Percentiles rank a stretch among this genome's conserved stretches.
These are phyloP conservation scores for Cynocephalus volans DNA, from an alignment of 2,113 vertebrate species.

Conservation along the genomic window DNA sequence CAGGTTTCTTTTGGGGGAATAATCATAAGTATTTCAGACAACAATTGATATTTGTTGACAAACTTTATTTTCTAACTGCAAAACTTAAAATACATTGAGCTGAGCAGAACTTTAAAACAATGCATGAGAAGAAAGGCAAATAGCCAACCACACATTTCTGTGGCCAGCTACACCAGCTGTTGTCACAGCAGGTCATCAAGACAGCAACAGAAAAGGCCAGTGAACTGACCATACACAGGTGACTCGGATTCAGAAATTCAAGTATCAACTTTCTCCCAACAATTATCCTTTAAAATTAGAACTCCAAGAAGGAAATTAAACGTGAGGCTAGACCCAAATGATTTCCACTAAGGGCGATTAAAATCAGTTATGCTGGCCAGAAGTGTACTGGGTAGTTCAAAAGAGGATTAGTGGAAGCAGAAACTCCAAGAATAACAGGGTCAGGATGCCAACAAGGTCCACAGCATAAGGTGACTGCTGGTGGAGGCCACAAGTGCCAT, in stretches of 20 bases:
- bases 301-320: slow-evolving; percentile 56
- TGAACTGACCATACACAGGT: background rate
- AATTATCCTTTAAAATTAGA: slow-evolving; percentile 49
- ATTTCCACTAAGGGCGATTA: background rate
- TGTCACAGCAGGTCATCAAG: background rate
- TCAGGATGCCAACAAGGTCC: background rate
- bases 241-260: background rate
- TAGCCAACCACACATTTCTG: background rate
- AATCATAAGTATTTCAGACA: slow-evolving; percentile 7
- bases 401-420: background rate
- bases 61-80: slow-evolving; percentile 18
- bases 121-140: background rate
- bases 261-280: slow-evolving; percentile 38
- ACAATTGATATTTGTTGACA: background rate
- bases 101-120: background rate
- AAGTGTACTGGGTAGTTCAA: background rate
- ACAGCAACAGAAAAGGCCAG: background rate
- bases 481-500: background rate
- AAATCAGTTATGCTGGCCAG: background rate
- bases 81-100: slow-evolving; percentile 4
- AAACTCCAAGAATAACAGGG: background rate
- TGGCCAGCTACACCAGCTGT: background rate
- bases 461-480: background rate
- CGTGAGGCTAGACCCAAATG: background rate
- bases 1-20: background rate